Percentiles rank a stretch among this genome's conserved stretches.
Conservation (phyloP, 2,113 vertebrate species). For the Nematolebias whitei region DNA sequence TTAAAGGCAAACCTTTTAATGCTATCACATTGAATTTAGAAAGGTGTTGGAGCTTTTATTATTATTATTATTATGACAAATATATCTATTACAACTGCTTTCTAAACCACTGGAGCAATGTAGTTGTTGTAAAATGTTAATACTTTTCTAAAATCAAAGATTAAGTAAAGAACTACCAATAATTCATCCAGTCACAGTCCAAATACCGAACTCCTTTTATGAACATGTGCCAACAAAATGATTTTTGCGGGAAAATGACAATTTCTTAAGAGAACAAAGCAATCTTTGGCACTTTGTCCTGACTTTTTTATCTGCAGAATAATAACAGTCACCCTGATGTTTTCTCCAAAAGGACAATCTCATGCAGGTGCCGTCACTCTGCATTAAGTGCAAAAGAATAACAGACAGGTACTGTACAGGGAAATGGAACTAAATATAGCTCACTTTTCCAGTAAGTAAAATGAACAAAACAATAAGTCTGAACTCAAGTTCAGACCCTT, state of each 20-base stretch:
- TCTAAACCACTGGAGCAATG: background rate
- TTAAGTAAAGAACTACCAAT: background rate
- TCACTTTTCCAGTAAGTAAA: constrained; percentile 42
- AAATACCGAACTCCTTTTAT: background rate
- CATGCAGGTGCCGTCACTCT: constrained; percentile 56
- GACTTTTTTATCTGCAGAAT: constrained; percentile 27
- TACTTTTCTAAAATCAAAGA: background rate
- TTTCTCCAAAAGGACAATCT: constrained; percentile 35
- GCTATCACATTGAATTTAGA: no score
- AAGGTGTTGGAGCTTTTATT: background rate
- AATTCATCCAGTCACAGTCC: background rate
- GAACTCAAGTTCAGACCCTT: background rate
- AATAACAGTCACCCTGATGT: constrained; percentile 32
- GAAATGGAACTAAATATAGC: constrained; percentile 51
- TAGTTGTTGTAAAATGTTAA: background rate
- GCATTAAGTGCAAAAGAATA: constrained; percentile 44
- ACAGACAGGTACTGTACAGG: constrained; percentile 42
- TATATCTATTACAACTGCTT: background rate
- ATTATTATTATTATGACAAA: no score
- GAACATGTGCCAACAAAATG: constrained; percentile 20
- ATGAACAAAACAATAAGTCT: constrained; percentile 22
- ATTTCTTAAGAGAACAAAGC: constrained; percentile 4
- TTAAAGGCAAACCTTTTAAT: no score
- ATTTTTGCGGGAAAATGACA: constrained; percentile 31
- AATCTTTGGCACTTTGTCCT: constrained; percentile 4